A percentile compares a stretch with the other conserved stretches of the same genome.
These are phyloP conservation scores for Acrocera orbiculus DNA, from an alignment of 2,888 invertebrate species.

Conservation along the genomic window DNA sequence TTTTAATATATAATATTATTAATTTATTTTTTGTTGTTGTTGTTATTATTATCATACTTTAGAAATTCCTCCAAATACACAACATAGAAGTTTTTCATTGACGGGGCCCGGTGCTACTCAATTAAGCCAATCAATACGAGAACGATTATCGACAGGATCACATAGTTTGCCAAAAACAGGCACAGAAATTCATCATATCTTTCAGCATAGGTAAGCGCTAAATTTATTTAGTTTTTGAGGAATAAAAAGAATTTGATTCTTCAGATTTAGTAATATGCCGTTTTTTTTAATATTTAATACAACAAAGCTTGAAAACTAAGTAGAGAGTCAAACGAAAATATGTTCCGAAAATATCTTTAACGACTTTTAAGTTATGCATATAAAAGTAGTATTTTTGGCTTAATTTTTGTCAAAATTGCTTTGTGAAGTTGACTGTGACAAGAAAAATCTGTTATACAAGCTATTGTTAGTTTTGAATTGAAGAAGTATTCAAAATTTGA, in stretches of 20 bases:
- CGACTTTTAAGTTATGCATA: too few relatives aligned
- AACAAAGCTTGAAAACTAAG: too few relatives aligned
- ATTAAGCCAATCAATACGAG: constrained; percentile 69
- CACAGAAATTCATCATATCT: constrained; percentile 43
- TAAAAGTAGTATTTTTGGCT: too few relatives aligned
- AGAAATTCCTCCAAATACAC: constrained; percentile 47
- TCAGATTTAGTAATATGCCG: background rate
- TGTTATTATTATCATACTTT: background rate
- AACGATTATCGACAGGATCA: constrained; percentile 66
- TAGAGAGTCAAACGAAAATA: too few relatives aligned
- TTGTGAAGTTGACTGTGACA: too few relatives aligned
- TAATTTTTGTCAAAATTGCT: too few relatives aligned
- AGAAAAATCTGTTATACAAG: too few relatives aligned
- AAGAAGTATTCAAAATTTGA: too few relatives aligned
- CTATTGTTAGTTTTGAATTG: too few relatives aligned
- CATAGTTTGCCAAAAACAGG: constrained; percentile 70
- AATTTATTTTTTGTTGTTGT: background rate
- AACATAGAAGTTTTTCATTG: constrained; percentile 69
- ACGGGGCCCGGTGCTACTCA: constrained; percentile 74
- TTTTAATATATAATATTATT: background rate
- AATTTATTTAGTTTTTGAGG: background rate
- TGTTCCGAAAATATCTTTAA: too few relatives aligned
- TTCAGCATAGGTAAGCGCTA: constrained; percentile 39
- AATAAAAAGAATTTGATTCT: background rate
- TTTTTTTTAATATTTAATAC: background rate